phyloP scores from a whole-genome alignment of 2,113 vertebrate species.

The Nicator chloris region DNA sequence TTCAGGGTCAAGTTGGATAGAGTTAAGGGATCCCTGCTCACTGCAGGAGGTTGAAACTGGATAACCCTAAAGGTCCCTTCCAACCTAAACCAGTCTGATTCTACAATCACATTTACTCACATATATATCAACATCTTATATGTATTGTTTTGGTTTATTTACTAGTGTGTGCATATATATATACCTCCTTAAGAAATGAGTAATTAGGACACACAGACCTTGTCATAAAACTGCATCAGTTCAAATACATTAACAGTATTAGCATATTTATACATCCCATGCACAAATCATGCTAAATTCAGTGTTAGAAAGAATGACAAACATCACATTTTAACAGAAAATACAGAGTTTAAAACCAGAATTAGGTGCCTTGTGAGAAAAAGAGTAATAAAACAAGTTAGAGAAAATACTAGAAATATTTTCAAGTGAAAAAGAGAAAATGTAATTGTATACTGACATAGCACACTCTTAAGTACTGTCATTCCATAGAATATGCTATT shows the following conservation, averaged over 20 bases:
- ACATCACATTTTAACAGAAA: neutral
- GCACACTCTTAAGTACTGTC: neutral
- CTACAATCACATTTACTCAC: neutral
- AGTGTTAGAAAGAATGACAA: neutral
- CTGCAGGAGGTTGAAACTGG: neutral
- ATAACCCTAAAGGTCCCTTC: neutral
- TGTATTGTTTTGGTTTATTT: neutral
- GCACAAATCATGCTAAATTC: neutral
- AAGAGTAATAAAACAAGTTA: neutral
- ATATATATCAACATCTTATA: neutral
- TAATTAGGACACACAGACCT: neutral
- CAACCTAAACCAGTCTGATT: neutral
- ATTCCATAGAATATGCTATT: neutral
- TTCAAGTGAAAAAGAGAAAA: neutral
- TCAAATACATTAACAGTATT: neutral
- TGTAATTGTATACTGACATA: neutral
- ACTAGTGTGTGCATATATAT: rapidly evolving
- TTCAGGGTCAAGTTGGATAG: neutral
- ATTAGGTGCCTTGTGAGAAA: neutral
- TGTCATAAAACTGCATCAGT: neutral
- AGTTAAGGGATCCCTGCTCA: neutral
- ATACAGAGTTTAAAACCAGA: neutral
- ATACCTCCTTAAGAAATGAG: neutral
- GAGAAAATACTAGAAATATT: neutral
- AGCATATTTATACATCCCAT: neutral